Conservation (phyloP, 1,140 invertebrate genomes). For the Holcopasites calliopsidis region DNA sequence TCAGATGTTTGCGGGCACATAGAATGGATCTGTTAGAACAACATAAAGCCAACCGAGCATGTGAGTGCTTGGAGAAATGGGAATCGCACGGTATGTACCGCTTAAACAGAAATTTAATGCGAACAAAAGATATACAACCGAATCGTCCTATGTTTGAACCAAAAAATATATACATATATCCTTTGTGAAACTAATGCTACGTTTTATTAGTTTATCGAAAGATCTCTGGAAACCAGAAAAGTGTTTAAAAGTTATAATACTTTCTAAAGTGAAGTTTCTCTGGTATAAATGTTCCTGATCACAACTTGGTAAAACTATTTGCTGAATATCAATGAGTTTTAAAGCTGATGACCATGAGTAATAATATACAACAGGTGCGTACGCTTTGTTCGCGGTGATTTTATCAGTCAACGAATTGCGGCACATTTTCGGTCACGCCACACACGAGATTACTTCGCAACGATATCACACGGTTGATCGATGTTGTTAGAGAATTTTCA, state of each 20-base stretch:
- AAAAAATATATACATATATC: not conserved
- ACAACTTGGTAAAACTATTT: not conserved
- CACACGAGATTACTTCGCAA: not conserved
- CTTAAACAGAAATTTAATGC: not conserved
- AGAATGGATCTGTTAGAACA: constrained; percentile 44
- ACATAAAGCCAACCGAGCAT: constrained; percentile 19
- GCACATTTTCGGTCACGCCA: constrained; percentile 40
- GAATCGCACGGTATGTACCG: constrained; percentile 30
- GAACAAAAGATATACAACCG: no score
- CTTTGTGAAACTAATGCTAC: not conserved
- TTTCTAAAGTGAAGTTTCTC: constrained; percentile 1
- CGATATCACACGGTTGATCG: not conserved
- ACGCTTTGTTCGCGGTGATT: constrained; percentile 29
- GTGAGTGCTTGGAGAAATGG: constrained; percentile 32
- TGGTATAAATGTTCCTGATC: not conserved
- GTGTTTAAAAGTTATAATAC: not conserved
- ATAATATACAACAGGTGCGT: constrained; percentile 47
- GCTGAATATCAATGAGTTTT: not conserved
- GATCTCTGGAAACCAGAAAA: not conserved
- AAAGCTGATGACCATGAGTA: constrained; percentile 32
- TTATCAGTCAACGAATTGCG: constrained; percentile 37
- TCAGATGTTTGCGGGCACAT: constrained; percentile 12
- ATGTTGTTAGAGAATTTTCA: not conserved
- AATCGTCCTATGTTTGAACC: not conserved
- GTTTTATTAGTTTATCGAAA: not conserved